Conservation (phyloP, 2,113 vertebrate genomes). For the Salvelinus alpinus region DNA sequence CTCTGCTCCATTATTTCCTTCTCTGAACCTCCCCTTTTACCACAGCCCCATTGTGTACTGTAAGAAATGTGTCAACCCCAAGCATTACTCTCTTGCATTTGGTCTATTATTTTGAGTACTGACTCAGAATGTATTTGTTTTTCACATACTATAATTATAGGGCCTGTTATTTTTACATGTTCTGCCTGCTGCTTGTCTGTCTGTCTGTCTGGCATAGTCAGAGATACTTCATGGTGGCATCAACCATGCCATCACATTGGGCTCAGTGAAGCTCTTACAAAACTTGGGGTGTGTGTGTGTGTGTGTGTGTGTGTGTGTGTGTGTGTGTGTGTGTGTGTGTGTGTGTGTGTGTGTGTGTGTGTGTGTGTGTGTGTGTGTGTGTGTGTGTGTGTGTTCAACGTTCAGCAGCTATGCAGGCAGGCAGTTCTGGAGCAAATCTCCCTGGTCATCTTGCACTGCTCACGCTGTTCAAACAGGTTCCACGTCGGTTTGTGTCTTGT, state of each 20-base stretch:
- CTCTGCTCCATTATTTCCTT: too few relatives aligned
- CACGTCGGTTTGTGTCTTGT: constrained; percentile 69
- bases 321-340: too few relatives aligned
- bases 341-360: too few relatives aligned
- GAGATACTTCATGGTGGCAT: constrained; percentile 56
- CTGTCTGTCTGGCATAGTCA: constrained; percentile 51
- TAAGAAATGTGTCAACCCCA: constrained; percentile 47
- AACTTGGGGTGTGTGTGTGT: too few relatives aligned
- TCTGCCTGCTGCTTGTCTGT: constrained; percentile 30
- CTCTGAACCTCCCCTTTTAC: constrained; percentile 52
- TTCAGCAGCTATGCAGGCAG: constrained; percentile 36
- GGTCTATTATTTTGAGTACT: constrained; percentile 31
- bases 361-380: too few relatives aligned
- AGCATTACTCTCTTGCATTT: constrained; percentile 40
- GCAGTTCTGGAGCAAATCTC: constrained; percentile 63
- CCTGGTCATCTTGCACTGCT: constrained; percentile 60
- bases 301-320: too few relatives aligned
- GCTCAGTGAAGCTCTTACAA: too few relatives aligned
- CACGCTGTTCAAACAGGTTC: constrained; percentile 70
- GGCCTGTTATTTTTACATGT: constrained; percentile 54
- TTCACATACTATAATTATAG: constrained; percentile 62
- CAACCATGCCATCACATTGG: constrained; percentile 20
- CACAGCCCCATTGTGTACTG: constrained; percentile 55
- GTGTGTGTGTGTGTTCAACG: background rate
- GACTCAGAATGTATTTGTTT: constrained; percentile 58